These are phyloP conservation scores for Tetropium fuscum DNA, from an alignment of 2,888 invertebrate genomes.

Conservation along the genomic window DNA sequence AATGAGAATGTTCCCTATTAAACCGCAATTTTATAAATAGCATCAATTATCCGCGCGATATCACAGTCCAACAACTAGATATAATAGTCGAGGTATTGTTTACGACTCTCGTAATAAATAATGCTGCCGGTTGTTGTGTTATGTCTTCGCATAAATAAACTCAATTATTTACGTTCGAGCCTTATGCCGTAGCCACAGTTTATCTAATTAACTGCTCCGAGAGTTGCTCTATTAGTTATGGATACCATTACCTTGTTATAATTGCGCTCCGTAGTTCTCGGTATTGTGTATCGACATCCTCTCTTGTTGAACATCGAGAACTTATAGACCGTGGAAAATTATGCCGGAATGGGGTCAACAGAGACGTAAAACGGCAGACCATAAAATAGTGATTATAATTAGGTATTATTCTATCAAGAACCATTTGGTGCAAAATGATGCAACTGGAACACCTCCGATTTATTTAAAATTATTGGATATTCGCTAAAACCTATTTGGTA, in stretches of 20 bases:
- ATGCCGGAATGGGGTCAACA: no score
- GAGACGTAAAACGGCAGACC: no score
- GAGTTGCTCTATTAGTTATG: conserved; percentile 20
- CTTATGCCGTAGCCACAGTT: conserved; percentile 14
- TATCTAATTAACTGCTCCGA: conserved; percentile 24
- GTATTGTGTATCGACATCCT: no score
- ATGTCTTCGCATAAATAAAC: conserved; percentile 28
- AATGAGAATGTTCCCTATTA: no score
- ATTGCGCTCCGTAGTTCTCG: not conserved
- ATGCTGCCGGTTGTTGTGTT: conserved; percentile 21
- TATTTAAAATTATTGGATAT: no score
- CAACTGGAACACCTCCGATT: no score
- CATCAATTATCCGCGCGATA: conserved; percentile 16
- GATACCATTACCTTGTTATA: conserved; percentile 13
- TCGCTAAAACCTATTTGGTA: no score
- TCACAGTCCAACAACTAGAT: conserved; percentile 15
- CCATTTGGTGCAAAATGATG: no score
- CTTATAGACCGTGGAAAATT: no score
- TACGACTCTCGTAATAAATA: conserved; percentile 26
- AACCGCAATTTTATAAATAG: conserved; percentile 23
- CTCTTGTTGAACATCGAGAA: no score
- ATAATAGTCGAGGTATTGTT: conserved; percentile 16
- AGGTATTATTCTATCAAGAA: no score
- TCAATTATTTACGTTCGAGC: conserved; percentile 27
- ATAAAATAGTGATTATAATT: no score